phyloP scores from a whole-genome alignment of 2,797 vertebrate species.

The Siniperca undulata region DNA sequence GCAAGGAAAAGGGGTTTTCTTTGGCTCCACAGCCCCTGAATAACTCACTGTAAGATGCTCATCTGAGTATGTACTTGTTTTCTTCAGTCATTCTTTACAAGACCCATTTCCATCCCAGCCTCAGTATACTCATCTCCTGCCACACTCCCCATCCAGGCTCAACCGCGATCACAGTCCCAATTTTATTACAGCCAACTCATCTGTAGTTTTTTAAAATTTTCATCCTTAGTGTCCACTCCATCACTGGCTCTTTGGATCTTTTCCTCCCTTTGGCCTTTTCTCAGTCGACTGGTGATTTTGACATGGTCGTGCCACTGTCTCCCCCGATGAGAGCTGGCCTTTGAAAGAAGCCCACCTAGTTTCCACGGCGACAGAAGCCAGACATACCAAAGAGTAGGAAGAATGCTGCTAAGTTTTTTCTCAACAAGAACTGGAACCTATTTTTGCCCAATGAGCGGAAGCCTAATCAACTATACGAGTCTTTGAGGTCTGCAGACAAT shows the following conservation, averaged over 20 bases:
- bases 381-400: constrained; percentile 62
- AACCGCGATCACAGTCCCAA: neutral
- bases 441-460: neutral
- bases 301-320: constrained; percentile 79
- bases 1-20: neutral
- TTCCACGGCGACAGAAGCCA: constrained; percentile 58
- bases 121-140: constrained; percentile 2
- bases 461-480: constrained; percentile 11
- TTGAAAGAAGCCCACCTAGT: constrained; percentile 72
- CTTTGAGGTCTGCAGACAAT: neutral
- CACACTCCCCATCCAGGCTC: neutral
- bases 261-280: constrained; percentile 80
- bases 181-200: constrained; percentile 19
- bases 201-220: constrained; percentile 15
- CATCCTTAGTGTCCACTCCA: constrained; percentile 52
- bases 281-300: constrained; percentile 82
- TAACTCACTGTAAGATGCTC: constrained; percentile 7
- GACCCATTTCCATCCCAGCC: neutral
- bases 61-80: neutral
- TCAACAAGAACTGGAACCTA: constrained; percentile 22
- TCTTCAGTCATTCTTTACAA: constrained; percentile 14
- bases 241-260: constrained; percentile 61
- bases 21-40: constrained; percentile 4
- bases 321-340: constrained; percentile 66
- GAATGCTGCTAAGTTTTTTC: constrained; percentile 52